A percentile compares a stretch with the other conserved stretches of the same genome.
Conservation (phyloP, 2,797 vertebrate species). For the Mastacembelus armatus region DNA sequence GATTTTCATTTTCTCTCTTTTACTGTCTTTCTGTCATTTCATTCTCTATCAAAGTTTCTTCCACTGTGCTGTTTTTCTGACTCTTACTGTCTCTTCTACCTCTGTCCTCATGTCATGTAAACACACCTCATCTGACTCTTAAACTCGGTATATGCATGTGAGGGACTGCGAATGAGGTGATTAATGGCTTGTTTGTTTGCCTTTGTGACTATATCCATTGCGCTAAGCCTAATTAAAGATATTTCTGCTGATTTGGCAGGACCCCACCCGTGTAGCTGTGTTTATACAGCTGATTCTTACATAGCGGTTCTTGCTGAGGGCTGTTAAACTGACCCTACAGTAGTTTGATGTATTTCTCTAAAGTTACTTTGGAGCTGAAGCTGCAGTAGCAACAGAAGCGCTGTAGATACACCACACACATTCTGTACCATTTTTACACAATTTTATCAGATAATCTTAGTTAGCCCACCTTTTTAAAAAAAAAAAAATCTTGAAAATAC, state of each 20-base stretch:
- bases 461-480: too few species aligned
- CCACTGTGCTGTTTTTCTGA: slow-evolving; percentile 5
- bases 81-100: slow-evolving; percentile 1
- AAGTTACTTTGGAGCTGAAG: slow-evolving; percentile 53
- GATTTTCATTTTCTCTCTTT: slow-evolving; percentile 10
- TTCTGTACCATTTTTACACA: too few species aligned
- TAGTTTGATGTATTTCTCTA: slow-evolving; percentile 60
- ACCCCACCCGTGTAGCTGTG: slow-evolving; percentile 26
- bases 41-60: slow-evolving; percentile 8
- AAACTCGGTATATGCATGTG: slow-evolving; percentile 21
- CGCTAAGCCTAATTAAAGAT: slow-evolving; percentile 65
- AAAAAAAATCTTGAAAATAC: too few species aligned
- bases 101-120: not conserved
- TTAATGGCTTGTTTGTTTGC: slow-evolving; percentile 69
- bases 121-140: slow-evolving; percentile 9
- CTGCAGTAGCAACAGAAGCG: too few species aligned
- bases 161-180: slow-evolving; percentile 54
- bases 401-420: too few species aligned
- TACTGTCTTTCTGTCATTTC: not conserved
- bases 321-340: slow-evolving; percentile 35
- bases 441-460: too few species aligned
- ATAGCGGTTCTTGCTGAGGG: slow-evolving; percentile 38
- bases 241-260: slow-evolving; percentile 66
- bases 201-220: slow-evolving; percentile 45
- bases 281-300: slow-evolving; percentile 58